A percentile compares a stretch with the other conserved stretches of the same genome.
Conservation (phyloP, 2,797 vertebrate species). For the Anas bernieri region DNA sequence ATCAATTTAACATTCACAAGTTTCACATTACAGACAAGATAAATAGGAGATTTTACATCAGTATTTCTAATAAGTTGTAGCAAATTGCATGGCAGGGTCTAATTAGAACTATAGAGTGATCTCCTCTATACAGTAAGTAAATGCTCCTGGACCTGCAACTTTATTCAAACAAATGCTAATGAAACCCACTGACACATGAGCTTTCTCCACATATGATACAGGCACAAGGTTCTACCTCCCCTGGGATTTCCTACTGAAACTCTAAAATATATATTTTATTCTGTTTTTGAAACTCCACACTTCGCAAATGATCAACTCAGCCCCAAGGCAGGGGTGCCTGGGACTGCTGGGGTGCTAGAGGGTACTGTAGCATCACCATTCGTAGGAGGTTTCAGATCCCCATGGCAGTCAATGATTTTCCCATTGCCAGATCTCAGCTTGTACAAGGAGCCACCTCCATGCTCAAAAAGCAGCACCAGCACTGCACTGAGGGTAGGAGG, state of each 20-base stretch:
- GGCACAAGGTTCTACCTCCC: background rate
- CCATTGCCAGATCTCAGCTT: background rate
- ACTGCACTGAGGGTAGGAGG: fast-evolving
- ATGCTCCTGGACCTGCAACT: background rate
- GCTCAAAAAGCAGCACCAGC: background rate
- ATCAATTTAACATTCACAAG: background rate
- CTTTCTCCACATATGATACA: background rate
- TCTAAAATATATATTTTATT: background rate
- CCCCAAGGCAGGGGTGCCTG: background rate
- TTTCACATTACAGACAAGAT: background rate
- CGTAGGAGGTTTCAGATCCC: background rate
- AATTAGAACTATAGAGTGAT: background rate
- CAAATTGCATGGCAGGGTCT: background rate
- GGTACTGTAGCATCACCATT: background rate
- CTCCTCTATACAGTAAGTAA: background rate
- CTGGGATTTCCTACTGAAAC: background rate
- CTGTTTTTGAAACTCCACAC: background rate
- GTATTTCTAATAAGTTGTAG: background rate
- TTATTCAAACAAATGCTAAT: background rate
- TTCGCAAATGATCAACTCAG: background rate
- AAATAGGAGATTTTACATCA: background rate
- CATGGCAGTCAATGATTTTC: background rate
- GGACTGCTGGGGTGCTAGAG: background rate
- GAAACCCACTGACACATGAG: background rate
- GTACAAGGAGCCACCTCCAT: background rate